Evolutionary conservation across 2,113 vertebrate species (phyloP), one percentile per base, ranked within the genome.

Genomic region (Cyphomyrus discorhynchus): DNA sequence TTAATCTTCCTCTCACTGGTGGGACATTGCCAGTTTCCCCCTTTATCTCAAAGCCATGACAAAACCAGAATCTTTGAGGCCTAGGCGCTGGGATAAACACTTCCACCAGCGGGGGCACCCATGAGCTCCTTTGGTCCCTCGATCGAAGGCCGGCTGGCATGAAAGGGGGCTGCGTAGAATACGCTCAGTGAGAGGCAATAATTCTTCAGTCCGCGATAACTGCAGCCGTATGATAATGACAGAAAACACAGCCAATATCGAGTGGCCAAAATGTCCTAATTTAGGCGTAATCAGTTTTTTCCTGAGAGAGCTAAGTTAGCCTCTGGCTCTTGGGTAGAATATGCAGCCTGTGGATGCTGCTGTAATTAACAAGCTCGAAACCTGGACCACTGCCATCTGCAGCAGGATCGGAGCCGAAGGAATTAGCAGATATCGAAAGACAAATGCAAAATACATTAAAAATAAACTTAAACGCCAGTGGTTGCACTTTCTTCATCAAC

Each of bases 251-350:
- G 84, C 49, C 24, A 5, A 86, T 86, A 35, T 31, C 19, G 49
- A 86, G 24, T 27, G 46, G 84, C 27, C 27, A 86, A 86, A 86
- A 86, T 86, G 49, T 86, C 47, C 84, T 86, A 49, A 86, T 86
- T 31, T 86, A 49, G n/a, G 45, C 19, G 3, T 84, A 84, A 84
- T 84, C 82, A 47, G 84, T 86, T 52, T 52, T 52, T 86, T 86
- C 46, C 84, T 86, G 10, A 35, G 84, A 52, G 84, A 47, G 13
- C 49, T 86, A n/a, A 52, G 45, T 47, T 86, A 50, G 46, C 84
- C 84, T 86, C 46, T 86, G 84, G 46, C 46, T 52, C 27, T 86
- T 53, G 24, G 24, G 27, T 53, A 52, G 46, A 86, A 49, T 86
- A 52, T 52, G n/a, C 84, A 52, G 46, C 24, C 49, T 53, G 46